These are phyloP conservation scores for Mixornis gularis DNA, from an alignment of 2,113 vertebrate species.

Conservation along the genomic window DNA sequence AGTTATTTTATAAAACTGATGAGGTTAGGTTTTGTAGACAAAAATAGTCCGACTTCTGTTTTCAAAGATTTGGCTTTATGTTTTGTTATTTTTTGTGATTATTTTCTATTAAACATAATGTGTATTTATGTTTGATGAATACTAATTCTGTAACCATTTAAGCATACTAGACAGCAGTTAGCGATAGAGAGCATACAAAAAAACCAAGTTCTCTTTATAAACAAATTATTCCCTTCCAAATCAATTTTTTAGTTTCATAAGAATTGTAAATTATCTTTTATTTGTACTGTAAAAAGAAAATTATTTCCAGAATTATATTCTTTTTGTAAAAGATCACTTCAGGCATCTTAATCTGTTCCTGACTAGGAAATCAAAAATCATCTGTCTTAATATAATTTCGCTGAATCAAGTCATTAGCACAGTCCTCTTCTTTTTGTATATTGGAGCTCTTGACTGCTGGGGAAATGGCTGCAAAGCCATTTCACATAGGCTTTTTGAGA, in stretches of 20 bases:
- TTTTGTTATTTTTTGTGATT: not conserved
- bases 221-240: not conserved
- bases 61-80: not conserved
- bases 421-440: not conserved
- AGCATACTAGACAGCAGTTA: not conserved
- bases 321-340: not conserved
- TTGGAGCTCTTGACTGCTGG: not conserved
- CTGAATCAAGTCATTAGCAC: not conserved
- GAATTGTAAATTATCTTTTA: not conserved
- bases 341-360: not conserved
- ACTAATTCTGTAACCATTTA: not conserved
- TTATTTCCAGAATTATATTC: not conserved
- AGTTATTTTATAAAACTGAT: not conserved
- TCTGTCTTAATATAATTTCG: not conserved
- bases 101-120: not conserved
- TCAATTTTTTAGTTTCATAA: not conserved
- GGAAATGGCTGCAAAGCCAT: not conserved
- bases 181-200: not conserved
- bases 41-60: not conserved
- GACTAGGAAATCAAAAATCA: not conserved
- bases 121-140: not conserved
- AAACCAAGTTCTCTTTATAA: not conserved
- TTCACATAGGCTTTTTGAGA: not conserved
- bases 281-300: not conserved
- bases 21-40: not conserved